Percentiles rank a stretch among this genome's conserved stretches.
Evolutionary conservation across 2,113 vertebrate species (phyloP).

Genomic region (Bufo bufo): DNA sequence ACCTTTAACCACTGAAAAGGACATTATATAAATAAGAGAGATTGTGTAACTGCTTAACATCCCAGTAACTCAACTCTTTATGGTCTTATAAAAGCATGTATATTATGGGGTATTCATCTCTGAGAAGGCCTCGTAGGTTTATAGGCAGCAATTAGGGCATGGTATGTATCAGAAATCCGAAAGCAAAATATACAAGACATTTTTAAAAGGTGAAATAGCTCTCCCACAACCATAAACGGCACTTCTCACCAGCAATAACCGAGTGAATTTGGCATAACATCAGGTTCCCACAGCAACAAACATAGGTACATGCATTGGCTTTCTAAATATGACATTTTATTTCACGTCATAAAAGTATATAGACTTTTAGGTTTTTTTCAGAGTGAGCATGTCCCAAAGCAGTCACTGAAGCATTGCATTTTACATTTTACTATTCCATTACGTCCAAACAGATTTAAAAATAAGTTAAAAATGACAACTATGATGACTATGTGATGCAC

Average conservation of each 20-base stretch:
- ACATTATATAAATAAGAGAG: slow-evolving; percentile 51
- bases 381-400: slow-evolving; percentile 31
- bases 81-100: slow-evolving; percentile 54
- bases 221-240: slow-evolving; percentile 59
- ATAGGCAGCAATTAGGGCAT: slow-evolving; percentile 58
- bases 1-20: slow-evolving; percentile 49
- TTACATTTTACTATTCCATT: not conserved
- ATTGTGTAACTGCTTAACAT: slow-evolving; percentile 58
- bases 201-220: slow-evolving; percentile 59
- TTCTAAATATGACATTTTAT: slow-evolving; percentile 58
- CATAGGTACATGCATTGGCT: slow-evolving; percentile 51
- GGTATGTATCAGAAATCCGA: slow-evolving; percentile 58
- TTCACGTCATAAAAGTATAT: slow-evolving; percentile 54
- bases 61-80: slow-evolving; percentile 56
- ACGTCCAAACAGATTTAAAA: not conserved
- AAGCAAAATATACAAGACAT: slow-evolving; percentile 59
- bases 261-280: slow-evolving; percentile 56
- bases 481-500: not conserved
- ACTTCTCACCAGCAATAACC: slow-evolving; percentile 57
- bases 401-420: slow-evolving; percentile 22
- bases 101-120: slow-evolving; percentile 55
- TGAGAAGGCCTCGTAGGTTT: slow-evolving; percentile 53
- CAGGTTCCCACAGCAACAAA: slow-evolving; percentile 58
- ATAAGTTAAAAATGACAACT: not conserved
- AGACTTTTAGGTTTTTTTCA: slow-evolving; percentile 50